Conservation (phyloP, 2,797 vertebrate species). For the Poeciliopsis gracilis region DNA sequence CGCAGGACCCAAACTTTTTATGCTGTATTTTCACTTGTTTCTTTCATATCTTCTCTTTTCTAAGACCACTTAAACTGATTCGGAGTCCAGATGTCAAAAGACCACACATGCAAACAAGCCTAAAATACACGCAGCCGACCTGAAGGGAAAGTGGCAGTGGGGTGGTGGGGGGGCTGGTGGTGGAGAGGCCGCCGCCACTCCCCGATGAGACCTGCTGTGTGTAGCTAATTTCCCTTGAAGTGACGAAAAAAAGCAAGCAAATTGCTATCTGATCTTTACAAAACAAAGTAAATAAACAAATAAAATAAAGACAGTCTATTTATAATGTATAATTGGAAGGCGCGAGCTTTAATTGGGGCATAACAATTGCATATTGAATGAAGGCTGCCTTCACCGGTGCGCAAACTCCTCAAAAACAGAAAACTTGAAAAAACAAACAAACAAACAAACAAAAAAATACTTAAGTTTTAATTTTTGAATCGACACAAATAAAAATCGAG, state of each 20-base stretch:
- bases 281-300: slow-evolving; percentile 36
- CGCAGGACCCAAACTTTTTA: background rate
- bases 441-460: background rate
- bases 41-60: background rate
- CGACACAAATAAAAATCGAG: background rate
- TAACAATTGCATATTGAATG: slow-evolving; percentile 51
- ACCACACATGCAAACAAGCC: slow-evolving; percentile 54
- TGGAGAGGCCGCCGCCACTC: slow-evolving; percentile 48
- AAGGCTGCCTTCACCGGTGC: slow-evolving; percentile 21
- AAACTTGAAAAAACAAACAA: slow-evolving; percentile 10
- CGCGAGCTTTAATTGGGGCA: slow-evolving; percentile 51
- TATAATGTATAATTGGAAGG: slow-evolving; percentile 49
- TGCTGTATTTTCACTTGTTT: background rate
- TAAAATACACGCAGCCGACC: slow-evolving; percentile 64
- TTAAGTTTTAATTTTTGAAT: background rate
- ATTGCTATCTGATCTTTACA: slow-evolving; percentile 26
- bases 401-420: slow-evolving; percentile 47
- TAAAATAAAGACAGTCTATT: slow-evolving; percentile 39
- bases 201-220: slow-evolving; percentile 64
- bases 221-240: slow-evolving; percentile 68
- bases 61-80: slow-evolving; percentile 20
- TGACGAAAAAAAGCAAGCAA: slow-evolving; percentile 55
- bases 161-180: background rate
- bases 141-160: slow-evolving; percentile 43
- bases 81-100: slow-evolving; percentile 52